Base-by-base conservation (phyloP, 1,140 invertebrate species). In the Chelonus insularis region DNA sequence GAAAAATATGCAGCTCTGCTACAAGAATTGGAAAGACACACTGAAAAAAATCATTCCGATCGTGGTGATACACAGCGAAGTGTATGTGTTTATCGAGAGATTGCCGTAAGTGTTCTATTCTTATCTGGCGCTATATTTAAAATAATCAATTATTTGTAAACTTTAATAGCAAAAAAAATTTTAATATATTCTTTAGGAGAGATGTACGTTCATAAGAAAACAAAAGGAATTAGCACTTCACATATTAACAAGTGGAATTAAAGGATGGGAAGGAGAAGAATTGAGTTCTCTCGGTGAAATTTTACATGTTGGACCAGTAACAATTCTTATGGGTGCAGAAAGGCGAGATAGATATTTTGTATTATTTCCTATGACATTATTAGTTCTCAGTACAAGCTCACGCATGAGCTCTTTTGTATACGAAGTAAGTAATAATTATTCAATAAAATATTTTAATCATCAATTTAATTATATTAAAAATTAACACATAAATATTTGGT, bases 151-250 rank as follows among this genome's bases (percentile, higher is more conserved):
- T 47, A 20, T 68, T 41, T 16, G 37, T 58, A 47, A 58, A 16
- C 12, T 12, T 9, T n/a, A 32, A 25, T 64, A 20, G 16, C 34
- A 23, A 18, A 29, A 12, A n/a, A 6, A 12, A 36, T 52, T 51
- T 36, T 52, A 9, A 7, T 18, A 6, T 66, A 60, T n/a, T 66
- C 65, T 67, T 65, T 63, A 96, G 94, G 89, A 91, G 74, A 86
- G 86, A 34, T 97, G 95, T 80, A 86, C 89, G 55, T 87, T 89
- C 21, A 87, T 91, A 18, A 83, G 96, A 48, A 89, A 95, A n/a
- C 93, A 97, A 74, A 97, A 96, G 79, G 96, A 99, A 83, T 84
- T 97, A 70, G 96, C 98, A 68, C 81, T 97, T 39, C 96, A 98
- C 83, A 93, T 99, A 36, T 84, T 99, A 63, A 93, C 90, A 0